Evolutionary conservation across 2,113 vertebrate genomes (phyloP), one percentile per base, ranked within the genome.

Genomic region (Sitta europaea): DNA sequence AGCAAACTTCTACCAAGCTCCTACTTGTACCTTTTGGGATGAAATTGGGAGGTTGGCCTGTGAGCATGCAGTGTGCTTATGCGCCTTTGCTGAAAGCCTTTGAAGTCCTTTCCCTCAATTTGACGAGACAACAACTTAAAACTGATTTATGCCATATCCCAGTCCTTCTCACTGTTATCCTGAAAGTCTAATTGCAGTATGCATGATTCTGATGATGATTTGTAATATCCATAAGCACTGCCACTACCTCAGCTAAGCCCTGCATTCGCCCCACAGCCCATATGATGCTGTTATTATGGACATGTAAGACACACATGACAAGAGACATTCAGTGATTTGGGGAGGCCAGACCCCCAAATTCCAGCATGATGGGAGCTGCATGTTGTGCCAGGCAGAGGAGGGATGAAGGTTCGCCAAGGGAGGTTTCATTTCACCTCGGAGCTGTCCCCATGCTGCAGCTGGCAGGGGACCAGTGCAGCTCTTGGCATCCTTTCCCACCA

Each of bases 251-350:
- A 92, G 53, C 58, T 66, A 33, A 84, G 36, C 68, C 77, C 81
- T 14, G 36, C 31, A 10, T 14, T n/a, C 0, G 0, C 25, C 27
- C 48, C 40, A 31, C 43, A 14, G 5, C 4, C 33, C 22, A 14
- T 2, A 4, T 9, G 54, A 29, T 12, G 27, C 71, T 68, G 45
- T 73, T 40, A 18, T 48, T 29, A 14, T 1, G 28, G 40, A 19
- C 25, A 5, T n/a, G 50, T 43, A 36, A 43, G 82, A n/a, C 3
- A 9, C 36, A 45, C 2, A 3, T 28, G 66, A 19, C n/a, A 28
- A 29, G 43, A 1, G 4, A 42, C 29, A 33, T 29, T 36, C 28
- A 0, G 62, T 1, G 17, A 48, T 70, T 58, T 67, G 0, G 6
- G 68, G 40, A 76, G 50, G 33, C 28, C 88, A 53, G 77, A 67